Conservation (phyloP, 2,888 invertebrate genomes). For the Nasonia oneida region DNA sequence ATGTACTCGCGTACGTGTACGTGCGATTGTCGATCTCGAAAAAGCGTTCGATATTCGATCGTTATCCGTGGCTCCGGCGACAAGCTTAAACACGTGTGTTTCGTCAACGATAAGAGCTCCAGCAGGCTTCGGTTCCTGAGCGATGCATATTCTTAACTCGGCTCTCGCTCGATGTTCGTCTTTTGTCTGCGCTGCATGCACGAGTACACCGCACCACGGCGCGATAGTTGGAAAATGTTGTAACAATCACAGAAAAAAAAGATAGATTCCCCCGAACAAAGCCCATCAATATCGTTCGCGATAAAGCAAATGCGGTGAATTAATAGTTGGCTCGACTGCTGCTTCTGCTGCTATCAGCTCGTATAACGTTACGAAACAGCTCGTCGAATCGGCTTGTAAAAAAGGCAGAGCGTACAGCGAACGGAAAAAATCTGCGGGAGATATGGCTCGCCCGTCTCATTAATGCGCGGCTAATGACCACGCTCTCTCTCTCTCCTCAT, state of each 20-base stretch:
- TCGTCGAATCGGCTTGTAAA: neutral
- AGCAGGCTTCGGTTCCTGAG: neutral
- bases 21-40: neutral
- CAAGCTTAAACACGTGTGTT: neutral
- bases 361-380: slow-evolving; percentile 4
- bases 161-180: neutral
- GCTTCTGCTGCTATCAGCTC: neutral
- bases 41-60: slow-evolving; percentile 11
- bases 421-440: neutral
- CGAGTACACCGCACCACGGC: neutral
- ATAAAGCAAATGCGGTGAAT: slow-evolving; percentile 36
- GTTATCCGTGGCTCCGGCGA: neutral
- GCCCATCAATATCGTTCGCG: neutral
- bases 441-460: neutral
- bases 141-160: neutral
- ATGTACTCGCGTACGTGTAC: neutral
- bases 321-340: neutral
- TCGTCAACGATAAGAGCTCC: neutral
- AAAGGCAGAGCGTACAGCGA: neutral
- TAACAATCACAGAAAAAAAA: neutral
- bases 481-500: neutral
- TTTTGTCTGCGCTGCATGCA: neutral
- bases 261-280: neutral
- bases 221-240: neutral
- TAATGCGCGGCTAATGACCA: slow-evolving; percentile 40